phyloP scores from a whole-genome alignment of 2,113 vertebrate species.

The Myrmophylax atrothorax region DNA sequence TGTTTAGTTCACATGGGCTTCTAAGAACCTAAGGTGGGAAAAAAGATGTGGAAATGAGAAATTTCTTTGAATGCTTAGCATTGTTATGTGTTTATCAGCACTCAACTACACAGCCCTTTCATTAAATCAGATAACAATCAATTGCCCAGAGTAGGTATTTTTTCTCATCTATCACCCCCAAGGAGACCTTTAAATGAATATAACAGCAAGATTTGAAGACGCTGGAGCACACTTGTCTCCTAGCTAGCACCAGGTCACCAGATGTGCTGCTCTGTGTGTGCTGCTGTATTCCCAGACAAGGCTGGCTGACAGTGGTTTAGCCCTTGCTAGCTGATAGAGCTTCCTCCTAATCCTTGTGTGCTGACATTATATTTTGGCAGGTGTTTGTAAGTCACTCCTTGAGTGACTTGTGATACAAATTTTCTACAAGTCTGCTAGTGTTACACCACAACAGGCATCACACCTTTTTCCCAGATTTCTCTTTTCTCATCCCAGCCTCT shows the following conservation, averaged over 20 bases:
- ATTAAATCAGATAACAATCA: constrained; percentile 40
- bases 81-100: background rate
- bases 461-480: background rate
- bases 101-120: background rate
- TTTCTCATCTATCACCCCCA: background rate
- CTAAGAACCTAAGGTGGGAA: background rate
- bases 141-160: background rate
- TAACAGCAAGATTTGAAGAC: background rate
- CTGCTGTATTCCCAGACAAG: background rate
- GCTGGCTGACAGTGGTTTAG: background rate
- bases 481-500: background rate
- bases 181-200: background rate
- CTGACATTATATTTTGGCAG: background rate
- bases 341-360: background rate
- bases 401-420: accelerated
- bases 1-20: background rate
- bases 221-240: background rate
- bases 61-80: background rate
- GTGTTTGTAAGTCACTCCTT: accelerated
- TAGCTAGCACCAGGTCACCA: background rate
- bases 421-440: background rate
- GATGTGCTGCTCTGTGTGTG: accelerated
- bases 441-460: accelerated
- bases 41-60: background rate
- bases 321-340: background rate